These are phyloP conservation scores for Zenarchopterus dispar DNA, from an alignment of 2,797 vertebrate genomes.

Conservation along the genomic window DNA sequence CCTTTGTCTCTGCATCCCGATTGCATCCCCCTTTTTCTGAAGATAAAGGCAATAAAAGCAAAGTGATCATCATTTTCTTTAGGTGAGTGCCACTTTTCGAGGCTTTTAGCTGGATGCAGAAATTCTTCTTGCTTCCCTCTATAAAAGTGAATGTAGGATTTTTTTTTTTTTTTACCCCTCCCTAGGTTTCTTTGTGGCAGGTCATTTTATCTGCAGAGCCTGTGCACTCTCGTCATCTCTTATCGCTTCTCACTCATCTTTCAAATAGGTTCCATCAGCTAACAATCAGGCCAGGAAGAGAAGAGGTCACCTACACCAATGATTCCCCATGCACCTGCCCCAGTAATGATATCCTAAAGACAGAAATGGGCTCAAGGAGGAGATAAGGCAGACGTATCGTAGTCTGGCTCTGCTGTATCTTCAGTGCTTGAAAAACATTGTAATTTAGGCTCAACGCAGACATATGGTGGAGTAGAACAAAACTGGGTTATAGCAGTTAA, in stretches of 20 bases:
- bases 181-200: slow-evolving; percentile 33
- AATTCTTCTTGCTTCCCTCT: slow-evolving; percentile 17
- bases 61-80: slow-evolving; percentile 31
- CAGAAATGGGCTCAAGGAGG: slow-evolving; percentile 67
- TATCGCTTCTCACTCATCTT: slow-evolving; percentile 56
- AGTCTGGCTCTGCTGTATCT: slow-evolving; percentile 47
- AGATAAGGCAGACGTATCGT: slow-evolving; percentile 62
- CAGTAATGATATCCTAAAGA: slow-evolving; percentile 71
- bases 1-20: slow-evolving; percentile 50
- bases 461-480: slow-evolving; percentile 39
- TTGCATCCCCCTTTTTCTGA: slow-evolving; percentile 33
- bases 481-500: slow-evolving; percentile 60
- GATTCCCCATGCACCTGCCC: slow-evolving; percentile 34
- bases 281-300: slow-evolving; percentile 62
- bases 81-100: slow-evolving; percentile 36
- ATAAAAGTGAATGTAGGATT: slow-evolving; percentile 51
- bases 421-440: slow-evolving; percentile 63
- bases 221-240: slow-evolving; percentile 47
- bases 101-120: slow-evolving; percentile 42
- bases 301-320: slow-evolving; percentile 68
- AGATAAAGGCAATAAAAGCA: slow-evolving; percentile 50
- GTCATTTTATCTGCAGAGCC: slow-evolving; percentile 44
- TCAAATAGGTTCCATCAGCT: slow-evolving; percentile 64
- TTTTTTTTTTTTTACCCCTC: slow-evolving; percentile 32
- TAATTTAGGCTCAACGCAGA: slow-evolving; percentile 55